Evolutionary conservation across 2,888 invertebrate genomes (phyloP), one percentile per base, ranked within the genome.

Genomic region (Himalopsyche anomala): DNA sequence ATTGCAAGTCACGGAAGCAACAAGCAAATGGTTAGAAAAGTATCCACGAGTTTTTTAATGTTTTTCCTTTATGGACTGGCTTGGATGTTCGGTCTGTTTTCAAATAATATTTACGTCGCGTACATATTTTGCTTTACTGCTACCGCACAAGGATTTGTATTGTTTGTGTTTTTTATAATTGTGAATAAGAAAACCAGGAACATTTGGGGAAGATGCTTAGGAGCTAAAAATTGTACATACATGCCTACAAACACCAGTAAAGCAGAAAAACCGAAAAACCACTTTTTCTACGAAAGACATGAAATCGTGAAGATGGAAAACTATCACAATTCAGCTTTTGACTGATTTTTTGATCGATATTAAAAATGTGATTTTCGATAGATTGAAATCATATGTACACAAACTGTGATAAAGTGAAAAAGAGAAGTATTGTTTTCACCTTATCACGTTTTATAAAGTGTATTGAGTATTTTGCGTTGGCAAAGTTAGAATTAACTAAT

Each of bases 41-140:
- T 94, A 6, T 93, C 94, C 51, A 92, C 95, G 45, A 94, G 94
- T 79, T 93, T 94, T 88, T 90, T 95, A 69, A 90, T 95, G 38
- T 95, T 94, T 84, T 95, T 94, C 88, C 91, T 95, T 42, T 93
- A 95, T 85, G 95, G 95, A 9, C 89, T 95, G 36, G 94, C 95
- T 4, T 95, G 95, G 95, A 87, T 94, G 17, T 94, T 95, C 89
- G 95, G 94, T 40, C 89, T 93, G 55, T 92, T 93, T 85, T 91
- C 92, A 0, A 90, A 89, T 51, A 91, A 92, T 84, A 89, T 95
- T 0, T 91, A 94, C 0, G 92, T 93, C 2, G 93, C 93, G 38
- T 95, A 94, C 89, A 89, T 94, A 2, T 95, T 95, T 89, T 93
- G 93, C 82, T 88, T 94, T 15, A 92, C 94, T 0, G 93, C 92